Percentiles rank a stretch among this genome's conserved stretches.
phyloP scores from a whole-genome alignment of 37 sponge, comb jelly and placozoan genomes.

The Aphrocallistes beatrix region DNA sequence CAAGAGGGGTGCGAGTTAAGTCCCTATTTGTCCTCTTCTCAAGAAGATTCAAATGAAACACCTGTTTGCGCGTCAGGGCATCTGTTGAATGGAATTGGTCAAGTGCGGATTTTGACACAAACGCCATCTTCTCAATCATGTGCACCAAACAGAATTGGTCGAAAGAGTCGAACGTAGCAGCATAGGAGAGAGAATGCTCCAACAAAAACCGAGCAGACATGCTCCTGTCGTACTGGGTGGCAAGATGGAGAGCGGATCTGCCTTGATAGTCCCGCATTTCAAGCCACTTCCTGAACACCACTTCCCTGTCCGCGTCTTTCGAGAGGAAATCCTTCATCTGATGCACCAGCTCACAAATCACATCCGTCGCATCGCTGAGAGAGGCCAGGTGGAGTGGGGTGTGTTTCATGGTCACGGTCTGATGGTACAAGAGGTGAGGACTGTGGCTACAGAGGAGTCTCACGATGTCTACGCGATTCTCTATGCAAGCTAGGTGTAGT shows the following conservation, averaged over 20 bases:
- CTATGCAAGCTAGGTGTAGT: constrained; percentile 1
- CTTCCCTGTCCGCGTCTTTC: not conserved
- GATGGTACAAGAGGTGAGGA: not conserved
- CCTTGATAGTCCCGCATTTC: not conserved
- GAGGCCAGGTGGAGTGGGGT: not conserved
- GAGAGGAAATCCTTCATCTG: not conserved
- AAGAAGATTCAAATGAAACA: not conserved
- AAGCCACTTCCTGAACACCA: not conserved
- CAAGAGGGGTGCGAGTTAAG: not conserved
- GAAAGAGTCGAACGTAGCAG: not conserved
- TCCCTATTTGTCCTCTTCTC: not conserved
- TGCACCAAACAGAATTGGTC: not conserved
- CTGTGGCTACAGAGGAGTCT: not conserved
- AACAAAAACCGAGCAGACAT: not conserved
- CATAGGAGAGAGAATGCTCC: not conserved
- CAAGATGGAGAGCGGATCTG: not conserved
- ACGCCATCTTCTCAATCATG: not conserved
- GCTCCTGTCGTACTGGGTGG: not conserved
- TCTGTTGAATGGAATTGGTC: not conserved
- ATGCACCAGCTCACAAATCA: not conserved
- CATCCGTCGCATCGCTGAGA: not conserved
- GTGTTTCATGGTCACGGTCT: not conserved
- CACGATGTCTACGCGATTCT: not conserved
- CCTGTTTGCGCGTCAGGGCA: not conserved
- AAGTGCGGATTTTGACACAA: not conserved